Base-by-base conservation (phyloP, 2,797 vertebrate species). In the Diceros bicornis region DNA sequence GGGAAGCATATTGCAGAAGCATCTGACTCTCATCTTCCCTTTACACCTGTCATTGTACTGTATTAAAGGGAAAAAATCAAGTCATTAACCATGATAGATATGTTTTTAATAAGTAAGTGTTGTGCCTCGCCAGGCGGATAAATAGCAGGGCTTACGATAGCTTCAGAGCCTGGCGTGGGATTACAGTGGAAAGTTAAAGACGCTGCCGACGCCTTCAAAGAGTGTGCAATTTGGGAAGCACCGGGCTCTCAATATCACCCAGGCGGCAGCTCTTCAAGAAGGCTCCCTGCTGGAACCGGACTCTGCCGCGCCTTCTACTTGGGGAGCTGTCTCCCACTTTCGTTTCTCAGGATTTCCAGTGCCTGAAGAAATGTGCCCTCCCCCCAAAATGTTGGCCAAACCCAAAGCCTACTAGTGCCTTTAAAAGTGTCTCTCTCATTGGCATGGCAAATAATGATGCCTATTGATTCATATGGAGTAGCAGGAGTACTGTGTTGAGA, bases 81-180 rank as follows among this genome's bases (percentile, higher is more conserved):
- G 99, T 99, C 99, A 99, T 99, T 99, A 99, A 98, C 99, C 98
- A 98, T 99, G 99, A 99, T 99, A 98, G 99, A 99, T 99, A 99
- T 98, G 98, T 98, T 99, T 99, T 99, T 99, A 99, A 99, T 99
- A 99, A 99, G 98, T 99, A 98, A 99, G 98, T 99, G 98, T 99
- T 99, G 98, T 91, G 99, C 99, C 99, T 99, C 98, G 89, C 98
- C 98, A 98, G 99, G 99, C 98, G 96, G 99, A 99, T 99, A 99
- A 99, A 99, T 98, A 99, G 98, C 91, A 85, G 98, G 98, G 98
- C 98, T 99, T 98, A 98, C 98, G 98, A 98, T 97, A 98, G 98
- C 98, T 98, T 98, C 96, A 91, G 98, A 99, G 98, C 97, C 84
- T 18, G 97, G 97, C 89, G 93, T 96, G 98, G 98, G 98, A 98